These are phyloP conservation scores for Hipposideros armiger DNA, from an alignment of 2,113 vertebrate genomes.

Conservation along the genomic window DNA sequence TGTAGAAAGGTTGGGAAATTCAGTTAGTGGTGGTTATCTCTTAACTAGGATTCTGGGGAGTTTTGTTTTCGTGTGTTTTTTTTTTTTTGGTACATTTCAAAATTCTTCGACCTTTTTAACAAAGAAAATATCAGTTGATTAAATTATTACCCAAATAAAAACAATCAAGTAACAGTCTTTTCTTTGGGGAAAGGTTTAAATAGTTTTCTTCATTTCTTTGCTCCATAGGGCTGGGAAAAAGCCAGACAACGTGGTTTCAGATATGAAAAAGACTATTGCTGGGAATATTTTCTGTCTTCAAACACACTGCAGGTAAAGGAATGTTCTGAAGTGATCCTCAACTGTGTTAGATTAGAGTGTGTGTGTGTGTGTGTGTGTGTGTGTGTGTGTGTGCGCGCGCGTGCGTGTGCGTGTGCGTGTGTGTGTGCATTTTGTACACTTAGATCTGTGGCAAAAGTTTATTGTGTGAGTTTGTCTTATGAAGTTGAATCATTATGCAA, in stretches of 20 bases:
- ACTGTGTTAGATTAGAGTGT: background rate
- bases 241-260: slow-evolving; percentile 91
- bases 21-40: background rate
- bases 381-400: background rate
- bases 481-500: background rate
- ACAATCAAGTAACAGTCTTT: background rate
- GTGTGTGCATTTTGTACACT: background rate
- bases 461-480: background rate
- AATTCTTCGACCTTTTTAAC: slow-evolving; percentile 17
- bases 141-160: background rate
- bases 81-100: slow-evolving; percentile 17
- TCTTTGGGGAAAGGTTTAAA: background rate
- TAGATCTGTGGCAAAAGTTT: background rate
- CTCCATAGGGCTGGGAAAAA: slow-evolving; percentile 95
- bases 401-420: too few species aligned
- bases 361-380: background rate
- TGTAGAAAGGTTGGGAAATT: background rate
- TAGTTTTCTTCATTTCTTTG: slow-evolving; percentile 13
- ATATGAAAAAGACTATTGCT: slow-evolving; percentile 96
- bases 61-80: background rate
- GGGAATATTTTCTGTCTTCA: slow-evolving; percentile 97
- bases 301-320: slow-evolving; percentile 95
- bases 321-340: background rate
- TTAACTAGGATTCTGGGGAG: background rate
- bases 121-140: background rate